These are phyloP conservation scores for Oreochromis niloticus DNA, from an alignment of 2,113 vertebrate species.

Conservation along the genomic window DNA sequence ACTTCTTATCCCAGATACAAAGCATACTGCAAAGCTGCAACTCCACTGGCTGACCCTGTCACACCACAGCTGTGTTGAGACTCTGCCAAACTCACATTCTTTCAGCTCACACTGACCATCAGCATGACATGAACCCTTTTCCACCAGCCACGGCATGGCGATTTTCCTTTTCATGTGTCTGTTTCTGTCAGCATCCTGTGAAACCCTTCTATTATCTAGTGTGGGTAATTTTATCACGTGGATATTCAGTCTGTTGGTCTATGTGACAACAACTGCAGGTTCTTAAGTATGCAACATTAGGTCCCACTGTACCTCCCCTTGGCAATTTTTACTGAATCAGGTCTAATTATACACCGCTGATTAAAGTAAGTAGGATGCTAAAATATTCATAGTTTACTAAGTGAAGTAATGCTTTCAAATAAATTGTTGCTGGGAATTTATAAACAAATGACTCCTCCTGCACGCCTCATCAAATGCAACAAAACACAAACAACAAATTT, in stretches of 20 bases:
- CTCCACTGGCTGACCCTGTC: neutral
- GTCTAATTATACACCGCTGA: neutral
- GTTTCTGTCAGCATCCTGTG: neutral
- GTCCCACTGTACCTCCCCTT: neutral
- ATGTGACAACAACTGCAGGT: neutral
- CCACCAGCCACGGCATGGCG: neutral
- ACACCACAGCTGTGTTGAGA: neutral
- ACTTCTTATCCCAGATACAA: neutral
- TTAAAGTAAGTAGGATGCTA: neutral
- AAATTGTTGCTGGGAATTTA: neutral
- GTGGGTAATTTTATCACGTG: neutral
- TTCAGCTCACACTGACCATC: neutral
- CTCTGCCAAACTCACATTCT: neutral
- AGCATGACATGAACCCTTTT: neutral
- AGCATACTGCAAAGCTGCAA: neutral
- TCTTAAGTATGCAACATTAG: neutral
- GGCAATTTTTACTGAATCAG: neutral
- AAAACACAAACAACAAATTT: neutral
- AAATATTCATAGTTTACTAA: neutral
- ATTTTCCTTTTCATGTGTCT: neutral
- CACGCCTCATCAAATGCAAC: neutral
- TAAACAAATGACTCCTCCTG: neutral
- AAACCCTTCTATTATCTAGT: neutral
- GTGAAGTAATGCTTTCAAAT: neutral
- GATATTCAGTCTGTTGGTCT: neutral